Evolutionary conservation across 2,113 vertebrate species (phyloP).

Genomic region (Nesospiza acunhae): DNA sequence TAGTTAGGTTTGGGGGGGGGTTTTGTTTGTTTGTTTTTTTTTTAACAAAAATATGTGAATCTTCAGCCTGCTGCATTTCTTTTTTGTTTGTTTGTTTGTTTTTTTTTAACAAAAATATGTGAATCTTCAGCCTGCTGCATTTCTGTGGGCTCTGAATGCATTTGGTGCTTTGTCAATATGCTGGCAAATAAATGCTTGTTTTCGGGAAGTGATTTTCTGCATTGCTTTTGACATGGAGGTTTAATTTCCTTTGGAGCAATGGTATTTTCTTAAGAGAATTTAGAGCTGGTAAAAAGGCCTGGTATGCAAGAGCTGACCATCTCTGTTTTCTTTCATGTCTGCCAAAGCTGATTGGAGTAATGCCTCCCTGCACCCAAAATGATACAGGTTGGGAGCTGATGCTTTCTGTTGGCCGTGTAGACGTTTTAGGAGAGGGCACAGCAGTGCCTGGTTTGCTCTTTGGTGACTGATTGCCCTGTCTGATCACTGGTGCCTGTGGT

Average conservation of each 20-base stretch:
- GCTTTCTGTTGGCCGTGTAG: not conserved
- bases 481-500: not conserved
- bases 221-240: not conserved
- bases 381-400: not conserved
- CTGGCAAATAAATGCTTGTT: not conserved
- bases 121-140: not conserved
- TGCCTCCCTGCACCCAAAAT: not conserved
- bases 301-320: not conserved
- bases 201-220: not conserved
- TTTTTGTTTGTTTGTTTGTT: no score
- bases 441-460: not conserved
- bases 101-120: not conserved
- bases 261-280: not conserved
- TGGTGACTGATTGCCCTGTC: not conserved
- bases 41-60: not conserved
- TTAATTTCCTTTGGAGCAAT: not conserved
- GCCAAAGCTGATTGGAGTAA: not conserved
- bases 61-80: not conserved
- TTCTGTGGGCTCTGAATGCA: not conserved
- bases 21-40: not conserved
- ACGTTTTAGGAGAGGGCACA: not conserved
- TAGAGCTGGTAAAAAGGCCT: not conserved
- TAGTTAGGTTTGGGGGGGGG: not conserved
- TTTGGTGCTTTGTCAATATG: not conserved
- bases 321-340: not conserved